Evolutionary conservation across 2,113 vertebrate species (phyloP).

Genomic region (Cyphomyrus discorhynchus): DNA sequence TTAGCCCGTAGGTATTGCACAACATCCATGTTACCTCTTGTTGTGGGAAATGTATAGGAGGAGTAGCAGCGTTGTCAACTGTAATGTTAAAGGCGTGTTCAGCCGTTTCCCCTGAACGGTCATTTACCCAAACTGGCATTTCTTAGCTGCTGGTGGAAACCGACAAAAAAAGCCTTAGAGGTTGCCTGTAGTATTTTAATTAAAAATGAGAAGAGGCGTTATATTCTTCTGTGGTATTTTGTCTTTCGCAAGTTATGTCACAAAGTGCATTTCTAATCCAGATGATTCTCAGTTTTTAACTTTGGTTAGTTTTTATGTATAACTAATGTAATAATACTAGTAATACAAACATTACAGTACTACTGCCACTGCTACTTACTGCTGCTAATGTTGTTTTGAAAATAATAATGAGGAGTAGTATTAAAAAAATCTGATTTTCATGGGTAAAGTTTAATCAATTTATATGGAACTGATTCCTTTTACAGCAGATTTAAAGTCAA

Average conservation of each 20-base stretch:
- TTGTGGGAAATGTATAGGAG: background rate
- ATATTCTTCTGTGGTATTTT: background rate
- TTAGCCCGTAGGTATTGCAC: background rate
- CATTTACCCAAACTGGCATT: background rate
- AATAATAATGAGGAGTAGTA: background rate
- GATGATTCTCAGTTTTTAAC: background rate
- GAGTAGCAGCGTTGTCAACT: background rate
- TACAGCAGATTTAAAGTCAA: slow-evolving; percentile 13
- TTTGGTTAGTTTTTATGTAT: background rate
- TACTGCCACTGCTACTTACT: background rate
- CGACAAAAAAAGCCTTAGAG: background rate
- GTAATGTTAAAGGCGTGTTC: background rate
- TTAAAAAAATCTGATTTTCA: background rate
- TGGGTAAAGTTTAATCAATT: background rate
- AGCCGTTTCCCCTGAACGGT: background rate
- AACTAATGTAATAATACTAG: background rate
- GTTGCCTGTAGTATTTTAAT: background rate
- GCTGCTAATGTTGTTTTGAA: background rate
- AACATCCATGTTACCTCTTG: too few species aligned
- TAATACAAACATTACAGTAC: background rate
- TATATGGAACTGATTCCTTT: background rate
- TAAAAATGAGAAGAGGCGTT: background rate
- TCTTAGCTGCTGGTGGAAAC: background rate
- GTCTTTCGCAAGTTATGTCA: background rate
- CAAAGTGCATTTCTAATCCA: background rate